Conservation (phyloP, 1,140 invertebrate species). For the Thereuonema tuberculata region DNA sequence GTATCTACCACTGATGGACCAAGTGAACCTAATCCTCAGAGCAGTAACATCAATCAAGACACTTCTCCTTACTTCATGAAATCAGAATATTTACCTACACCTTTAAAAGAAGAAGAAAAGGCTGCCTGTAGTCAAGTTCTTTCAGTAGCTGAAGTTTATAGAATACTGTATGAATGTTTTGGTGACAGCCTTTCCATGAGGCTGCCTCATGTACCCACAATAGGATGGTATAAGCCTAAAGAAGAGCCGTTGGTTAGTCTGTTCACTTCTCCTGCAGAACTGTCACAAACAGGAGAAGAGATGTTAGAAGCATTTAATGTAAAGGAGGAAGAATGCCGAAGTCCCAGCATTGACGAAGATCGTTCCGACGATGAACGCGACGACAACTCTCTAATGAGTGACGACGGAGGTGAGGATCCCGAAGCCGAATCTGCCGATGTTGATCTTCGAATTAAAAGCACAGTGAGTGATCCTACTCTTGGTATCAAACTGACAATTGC, state of each 20-base stretch:
- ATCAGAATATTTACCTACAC: too few relatives aligned
- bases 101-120: not conserved
- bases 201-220: constrained; percentile 16
- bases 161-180: constrained; percentile 27
- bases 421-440: constrained; percentile 12
- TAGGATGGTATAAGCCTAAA: constrained; percentile 11
- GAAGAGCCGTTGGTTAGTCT: constrained; percentile 18
- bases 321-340: constrained; percentile 14
- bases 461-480: constrained; percentile 25
- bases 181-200: constrained; percentile 26
- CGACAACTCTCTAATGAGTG: constrained; percentile 16
- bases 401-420: constrained; percentile 9
- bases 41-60: too few relatives aligned
- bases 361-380: constrained; percentile 15
- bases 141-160: constrained; percentile 20
- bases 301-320: constrained; percentile 25
- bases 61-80: too few relatives aligned
- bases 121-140: not conserved
- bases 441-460: constrained; percentile 24
- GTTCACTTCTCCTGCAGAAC: constrained; percentile 22
- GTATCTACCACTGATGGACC: too few relatives aligned
- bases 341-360: constrained; percentile 14
- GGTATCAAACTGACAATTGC: constrained; percentile 33
- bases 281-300: constrained; percentile 26
- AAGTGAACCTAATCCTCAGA: too few relatives aligned